phyloP scores from a whole-genome alignment of 2,797 vertebrate species.

The Clangula hyemalis region DNA sequence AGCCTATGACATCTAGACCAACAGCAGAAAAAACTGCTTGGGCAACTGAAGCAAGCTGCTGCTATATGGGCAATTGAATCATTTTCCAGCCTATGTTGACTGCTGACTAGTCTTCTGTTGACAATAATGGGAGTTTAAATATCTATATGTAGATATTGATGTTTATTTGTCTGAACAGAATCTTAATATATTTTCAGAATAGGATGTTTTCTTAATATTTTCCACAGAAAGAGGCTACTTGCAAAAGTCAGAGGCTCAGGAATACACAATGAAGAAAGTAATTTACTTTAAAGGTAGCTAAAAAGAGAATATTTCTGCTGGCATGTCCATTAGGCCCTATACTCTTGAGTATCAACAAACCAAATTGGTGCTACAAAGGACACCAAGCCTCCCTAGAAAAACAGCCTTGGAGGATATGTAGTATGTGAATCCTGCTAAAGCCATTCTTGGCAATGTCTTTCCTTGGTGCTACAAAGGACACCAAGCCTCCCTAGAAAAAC shows the following conservation, averaged over 20 bases:
- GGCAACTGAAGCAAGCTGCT: background rate
- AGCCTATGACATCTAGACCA: background rate
- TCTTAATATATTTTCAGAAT: background rate
- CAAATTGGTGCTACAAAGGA: background rate
- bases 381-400: background rate
- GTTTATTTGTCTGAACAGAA: background rate
- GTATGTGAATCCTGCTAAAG: background rate
- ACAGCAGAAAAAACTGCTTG: background rate
- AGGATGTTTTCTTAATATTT: background rate
- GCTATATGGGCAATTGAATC: background rate
- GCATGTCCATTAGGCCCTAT: background rate
- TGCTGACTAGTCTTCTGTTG: background rate
- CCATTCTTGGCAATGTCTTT: background rate
- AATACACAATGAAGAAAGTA: accelerated
- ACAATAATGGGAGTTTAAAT: background rate
- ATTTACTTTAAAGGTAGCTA: background rate
- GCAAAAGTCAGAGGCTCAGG: background rate
- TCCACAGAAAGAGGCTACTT: background rate
- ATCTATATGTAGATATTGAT: background rate
- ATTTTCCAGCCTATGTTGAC: background rate
- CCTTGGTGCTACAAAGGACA: background rate
- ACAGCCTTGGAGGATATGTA: background rate
- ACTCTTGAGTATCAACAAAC: background rate
- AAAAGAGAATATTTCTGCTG: background rate
- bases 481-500: background rate